These are phyloP conservation scores for Calliopsis andreniformis DNA, from an alignment of 1,140 invertebrate species.

Conservation along the genomic window DNA sequence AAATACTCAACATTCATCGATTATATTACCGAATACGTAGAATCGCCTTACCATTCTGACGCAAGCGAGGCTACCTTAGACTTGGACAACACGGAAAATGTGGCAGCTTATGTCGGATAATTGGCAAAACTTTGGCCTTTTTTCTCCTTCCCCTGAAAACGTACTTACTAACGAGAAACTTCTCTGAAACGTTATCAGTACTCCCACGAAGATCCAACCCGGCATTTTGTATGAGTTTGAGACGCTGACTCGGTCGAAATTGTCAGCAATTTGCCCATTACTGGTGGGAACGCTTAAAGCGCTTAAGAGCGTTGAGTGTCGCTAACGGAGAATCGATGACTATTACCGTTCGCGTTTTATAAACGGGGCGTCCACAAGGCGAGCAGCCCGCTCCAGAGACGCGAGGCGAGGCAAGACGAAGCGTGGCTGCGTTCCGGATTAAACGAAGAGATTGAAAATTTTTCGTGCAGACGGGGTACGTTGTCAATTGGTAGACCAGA, in stretches of 20 bases:
- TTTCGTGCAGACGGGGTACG: no score
- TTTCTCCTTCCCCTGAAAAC: not conserved
- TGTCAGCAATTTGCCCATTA: constrained; percentile 9
- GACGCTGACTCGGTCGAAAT: constrained; percentile 30
- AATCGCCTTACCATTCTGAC: no score
- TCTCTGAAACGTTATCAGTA: constrained; percentile 18
- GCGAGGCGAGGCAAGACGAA: no score
- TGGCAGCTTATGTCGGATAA: not conserved
- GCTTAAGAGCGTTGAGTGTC: constrained; percentile 3
- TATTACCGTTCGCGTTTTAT: constrained; percentile 7
- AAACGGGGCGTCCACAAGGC: not conserved
- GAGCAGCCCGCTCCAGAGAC: no score
- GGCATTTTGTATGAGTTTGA: not conserved
- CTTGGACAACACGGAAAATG: no score
- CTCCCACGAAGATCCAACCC: not conserved
- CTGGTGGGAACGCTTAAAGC: not conserved
- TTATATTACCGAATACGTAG: no score
- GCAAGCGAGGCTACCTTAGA: no score
- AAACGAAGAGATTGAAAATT: no score
- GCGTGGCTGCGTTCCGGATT: no score
- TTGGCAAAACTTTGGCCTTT: not conserved
- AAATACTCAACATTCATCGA: no score
- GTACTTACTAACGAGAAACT: constrained; percentile 3
- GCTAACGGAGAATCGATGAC: constrained; percentile 30
- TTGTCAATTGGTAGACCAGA: constrained; percentile 30